phyloP scores from a whole-genome alignment of 2,888 invertebrate species.

The Plusia festucae region DNA sequence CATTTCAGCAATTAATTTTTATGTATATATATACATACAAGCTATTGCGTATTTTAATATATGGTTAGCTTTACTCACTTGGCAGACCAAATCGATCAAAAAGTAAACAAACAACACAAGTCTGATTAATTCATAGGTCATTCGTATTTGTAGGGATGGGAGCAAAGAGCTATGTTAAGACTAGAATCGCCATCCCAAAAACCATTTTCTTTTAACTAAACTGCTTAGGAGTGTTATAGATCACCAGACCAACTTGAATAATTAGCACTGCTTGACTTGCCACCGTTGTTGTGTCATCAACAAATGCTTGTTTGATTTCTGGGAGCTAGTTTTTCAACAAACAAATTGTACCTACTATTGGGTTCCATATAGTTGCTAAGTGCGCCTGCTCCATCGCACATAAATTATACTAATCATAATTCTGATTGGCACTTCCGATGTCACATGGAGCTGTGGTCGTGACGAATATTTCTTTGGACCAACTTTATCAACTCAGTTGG shows the following conservation, averaged over 20 bases:
- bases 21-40: no score
- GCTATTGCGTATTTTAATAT: conserved; percentile 36
- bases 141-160: conserved; percentile 35
- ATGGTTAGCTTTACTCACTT: conserved; percentile 37
- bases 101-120: conserved; percentile 30
- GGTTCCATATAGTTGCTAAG: no score
- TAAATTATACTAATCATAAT: background rate
- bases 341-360: no score
- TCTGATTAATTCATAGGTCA: conserved; percentile 39
- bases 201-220: no score
- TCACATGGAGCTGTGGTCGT: background rate
- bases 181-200: background rate
- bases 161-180: background rate
- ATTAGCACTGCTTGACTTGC: no score
- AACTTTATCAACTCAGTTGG: conserved; percentile 21
- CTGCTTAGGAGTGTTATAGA: no score
- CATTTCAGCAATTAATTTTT: no score
- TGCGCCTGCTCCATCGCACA: no score
- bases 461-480: conserved; percentile 37
- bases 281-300: no score
- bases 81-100: conserved; percentile 35
- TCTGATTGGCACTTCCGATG: background rate
- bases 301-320: no score
- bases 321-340: no score
- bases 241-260: no score